phyloP scores from a whole-genome alignment of 2,113 vertebrate species.

The Pao palembangensis region DNA sequence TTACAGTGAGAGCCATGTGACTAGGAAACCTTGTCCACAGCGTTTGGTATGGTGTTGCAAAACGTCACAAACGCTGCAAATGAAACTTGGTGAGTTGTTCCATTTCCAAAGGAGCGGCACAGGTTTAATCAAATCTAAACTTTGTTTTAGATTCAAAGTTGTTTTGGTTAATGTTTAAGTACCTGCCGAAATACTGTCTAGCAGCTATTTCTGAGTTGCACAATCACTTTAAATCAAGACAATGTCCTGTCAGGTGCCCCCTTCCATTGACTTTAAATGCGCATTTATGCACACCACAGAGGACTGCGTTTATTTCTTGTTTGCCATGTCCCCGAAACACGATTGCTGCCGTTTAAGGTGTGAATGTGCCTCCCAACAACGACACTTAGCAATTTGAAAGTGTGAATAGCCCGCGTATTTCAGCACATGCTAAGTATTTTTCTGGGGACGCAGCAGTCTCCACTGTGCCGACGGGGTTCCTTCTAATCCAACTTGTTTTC shows the following conservation, averaged over 20 bases:
- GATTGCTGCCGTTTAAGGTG: constrained; percentile 52
- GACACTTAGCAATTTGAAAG: constrained; percentile 61
- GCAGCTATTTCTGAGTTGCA: too few relatives aligned
- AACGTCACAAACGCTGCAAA: background rate
- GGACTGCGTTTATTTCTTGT: background rate
- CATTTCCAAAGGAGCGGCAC: too few relatives aligned
- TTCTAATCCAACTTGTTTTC: constrained; percentile 79
- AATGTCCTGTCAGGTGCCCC: too few relatives aligned
- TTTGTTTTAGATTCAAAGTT: too few relatives aligned
- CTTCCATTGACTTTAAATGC: too few relatives aligned
- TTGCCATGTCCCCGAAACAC: constrained; percentile 10
- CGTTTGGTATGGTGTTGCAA: too few relatives aligned
- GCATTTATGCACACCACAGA: too few relatives aligned
- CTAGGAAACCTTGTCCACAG: background rate
- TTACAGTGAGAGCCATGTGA: constrained; percentile 5
- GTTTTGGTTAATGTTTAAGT: too few relatives aligned
- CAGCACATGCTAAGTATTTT: constrained; percentile 62
- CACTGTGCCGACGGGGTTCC: constrained; percentile 46
- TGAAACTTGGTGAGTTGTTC: background rate
- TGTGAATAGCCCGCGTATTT: constrained; percentile 51
- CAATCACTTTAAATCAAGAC: too few relatives aligned
- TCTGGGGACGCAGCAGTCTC: constrained; percentile 33
- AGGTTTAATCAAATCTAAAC: too few relatives aligned
- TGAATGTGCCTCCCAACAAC: constrained; percentile 36
- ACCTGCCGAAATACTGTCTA: too few relatives aligned